Evolutionary conservation across 2,888 invertebrate species (phyloP), one percentile per base, ranked within the genome.

Genomic region (Coenonympha arcania): DNA sequence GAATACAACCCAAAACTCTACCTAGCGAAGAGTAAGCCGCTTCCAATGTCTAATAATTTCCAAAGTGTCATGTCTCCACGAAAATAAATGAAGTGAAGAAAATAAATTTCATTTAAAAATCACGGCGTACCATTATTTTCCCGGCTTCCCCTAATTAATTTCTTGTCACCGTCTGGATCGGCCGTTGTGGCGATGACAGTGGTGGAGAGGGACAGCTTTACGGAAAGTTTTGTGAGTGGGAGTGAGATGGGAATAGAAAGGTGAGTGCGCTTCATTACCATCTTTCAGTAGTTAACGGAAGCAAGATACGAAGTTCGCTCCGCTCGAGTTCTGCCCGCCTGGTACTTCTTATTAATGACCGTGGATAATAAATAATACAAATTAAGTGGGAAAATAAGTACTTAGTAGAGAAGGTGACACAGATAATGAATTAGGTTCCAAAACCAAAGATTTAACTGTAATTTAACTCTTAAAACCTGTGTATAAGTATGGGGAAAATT

Each of bases 91-190:
- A 84, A 84, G 76, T 80, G 83, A 64, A 81, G 82, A 79, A 82
- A 83, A 82, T 83, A 81, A 83, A 84, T 84, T 84, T 80, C 79
- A 80, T 85, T 83, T 83, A 85, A 85, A 85, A 85, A 85, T 84
- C 84, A 82, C 80, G 80, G 76, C 76, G 65, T 66, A 77, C 83
- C 84, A 85, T 85, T 85, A 83, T 85, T 83, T 80, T 79, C 76
- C 72, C 67, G 69, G 76, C 76, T 79, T 82, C 80, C 79, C 82
- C 83, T 85, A 84, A 85, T 85, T 85, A 85, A 85, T 85, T 85
- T 84, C 84, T 78, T 84, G 84, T 85, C 84, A 84, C 81, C 79
- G 83, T 77, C 80, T 76, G 75, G 73, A 79, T 78, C 76, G 79
- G 74, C 76, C 74, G 79, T 71, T 75, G 74, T 81, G 83, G 73